phyloP scores from a whole-genome alignment of 2,797 vertebrate species.

The Ctenosaura bakeri region DNA sequence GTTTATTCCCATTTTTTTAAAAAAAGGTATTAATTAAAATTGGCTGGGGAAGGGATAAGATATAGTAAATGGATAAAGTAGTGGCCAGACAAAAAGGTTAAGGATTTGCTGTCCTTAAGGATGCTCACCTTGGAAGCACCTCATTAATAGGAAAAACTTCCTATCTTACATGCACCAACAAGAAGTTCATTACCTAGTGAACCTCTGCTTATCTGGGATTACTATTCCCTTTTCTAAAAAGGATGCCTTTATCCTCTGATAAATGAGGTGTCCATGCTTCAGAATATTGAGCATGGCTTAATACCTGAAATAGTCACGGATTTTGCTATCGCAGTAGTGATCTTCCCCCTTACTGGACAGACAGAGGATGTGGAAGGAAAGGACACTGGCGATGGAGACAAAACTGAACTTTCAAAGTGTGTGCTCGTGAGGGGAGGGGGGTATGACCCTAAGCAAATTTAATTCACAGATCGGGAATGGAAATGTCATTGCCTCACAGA shows the following conservation, averaged over 20 bases:
- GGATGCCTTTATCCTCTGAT: constrained; percentile 52
- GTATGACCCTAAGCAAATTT: constrained; percentile 70
- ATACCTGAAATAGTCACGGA: constrained; percentile 53
- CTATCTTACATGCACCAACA: constrained; percentile 60
- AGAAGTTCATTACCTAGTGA: constrained; percentile 75
- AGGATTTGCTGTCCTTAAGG: constrained; percentile 73
- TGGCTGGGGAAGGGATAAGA: constrained; percentile 65
- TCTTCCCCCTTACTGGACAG: constrained; percentile 38
- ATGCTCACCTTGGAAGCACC: constrained; percentile 68
- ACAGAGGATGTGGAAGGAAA: constrained; percentile 39
- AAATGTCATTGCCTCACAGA: constrained; percentile 84
- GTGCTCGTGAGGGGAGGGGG: constrained; percentile 34
- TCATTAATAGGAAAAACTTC: constrained; percentile 74
- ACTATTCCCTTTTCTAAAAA: constrained; percentile 55
- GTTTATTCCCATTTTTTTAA: constrained; percentile 73
- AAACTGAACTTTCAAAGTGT: constrained; percentile 66
- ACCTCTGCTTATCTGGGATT: constrained; percentile 65
- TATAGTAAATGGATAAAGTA: constrained; percentile 72
- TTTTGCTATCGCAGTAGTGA: constrained; percentile 44
- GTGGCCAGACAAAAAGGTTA: constrained; percentile 76
- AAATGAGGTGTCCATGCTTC: constrained; percentile 40
- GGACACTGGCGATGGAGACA: constrained; percentile 48
- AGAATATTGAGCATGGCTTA: constrained; percentile 41
- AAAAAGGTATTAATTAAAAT: constrained; percentile 78
- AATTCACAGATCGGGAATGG: constrained; percentile 78